Evolutionary conservation across 2,113 vertebrate species (phyloP), one percentile per base, ranked within the genome.

Genomic region (Eulemur macaco): DNA sequence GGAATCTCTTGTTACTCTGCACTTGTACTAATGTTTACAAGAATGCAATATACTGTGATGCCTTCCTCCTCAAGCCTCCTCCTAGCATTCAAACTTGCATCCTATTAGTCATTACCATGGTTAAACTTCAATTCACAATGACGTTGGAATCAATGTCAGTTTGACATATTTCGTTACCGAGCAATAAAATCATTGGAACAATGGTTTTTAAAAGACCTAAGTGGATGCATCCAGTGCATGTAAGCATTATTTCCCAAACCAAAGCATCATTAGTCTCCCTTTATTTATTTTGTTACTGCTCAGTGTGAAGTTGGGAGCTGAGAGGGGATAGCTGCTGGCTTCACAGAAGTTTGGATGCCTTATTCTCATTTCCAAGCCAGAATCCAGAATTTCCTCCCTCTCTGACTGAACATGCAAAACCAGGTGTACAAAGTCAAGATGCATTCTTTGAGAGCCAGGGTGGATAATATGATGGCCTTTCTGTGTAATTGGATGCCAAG

Each of bases 151-250:
- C 96, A 96, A 96, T 96, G 97, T 98, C 96, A 76, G 74, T 98
- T 98, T 96, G 84, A 97, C 98, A 97, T 97, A 90, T 98, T 98
- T 98, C 99, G 97, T 98, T 98, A 98, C 97, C 90, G 94, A 98
- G 98, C 98, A 98, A 99, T 99, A 99, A 98, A 97, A 97, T 93
- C 98, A 98, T 94, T 98, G 97, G 98, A 98, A 95, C 94, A 68
- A 96, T 96, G 97, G 96, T 77, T 91, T 96, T 93, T 54, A 95
- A 96, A 97, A 92, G 84, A 98, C 92, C 82, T 96, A 89, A 27
- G 88, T 97, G 76, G 94, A 94, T 93, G 95, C 86, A 89, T 97
- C 95, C 89, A 95, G 92, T 60, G 86, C 96, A 74, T 85, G 84
- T 93, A 87, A 97, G 25, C 77, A 86, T 95, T 97, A 89, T 95